Percentiles rank a stretch among this genome's conserved stretches.
These are phyloP conservation scores for Helicoverpa zea DNA, from an alignment of 1,140 invertebrate species.

Conservation along the genomic window DNA sequence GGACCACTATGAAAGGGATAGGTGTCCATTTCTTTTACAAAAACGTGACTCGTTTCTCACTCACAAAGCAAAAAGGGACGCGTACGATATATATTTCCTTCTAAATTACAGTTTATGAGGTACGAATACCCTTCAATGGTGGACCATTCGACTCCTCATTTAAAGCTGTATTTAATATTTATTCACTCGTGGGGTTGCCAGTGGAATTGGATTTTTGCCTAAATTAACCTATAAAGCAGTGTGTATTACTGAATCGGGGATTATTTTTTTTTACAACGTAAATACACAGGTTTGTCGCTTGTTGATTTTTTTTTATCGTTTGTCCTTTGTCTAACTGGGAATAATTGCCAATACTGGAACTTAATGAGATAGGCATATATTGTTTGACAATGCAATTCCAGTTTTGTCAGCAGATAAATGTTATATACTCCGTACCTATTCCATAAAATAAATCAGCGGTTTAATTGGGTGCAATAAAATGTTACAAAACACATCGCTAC, in stretches of 20 bases:
- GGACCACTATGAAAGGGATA: constrained; percentile 9
- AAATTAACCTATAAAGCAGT: constrained; percentile 43
- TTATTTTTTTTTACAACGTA: constrained; percentile 42
- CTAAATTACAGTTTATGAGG: constrained; percentile 17
- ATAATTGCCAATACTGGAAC: not conserved
- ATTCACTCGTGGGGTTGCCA: constrained; percentile 35
- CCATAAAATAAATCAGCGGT: no score
- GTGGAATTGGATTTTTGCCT: constrained; percentile 43
- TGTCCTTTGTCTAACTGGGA: not conserved
- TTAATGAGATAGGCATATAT: no score
- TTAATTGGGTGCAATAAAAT: no score
- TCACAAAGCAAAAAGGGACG: constrained; percentile 11
- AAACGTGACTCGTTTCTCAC: constrained; percentile 8
- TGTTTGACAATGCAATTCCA: no score
- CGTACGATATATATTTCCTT: constrained; percentile 17
- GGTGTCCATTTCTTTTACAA: constrained; percentile 25
- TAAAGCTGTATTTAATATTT: constrained; percentile 48
- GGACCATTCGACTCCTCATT: constrained; percentile 31
- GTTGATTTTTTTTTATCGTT: not conserved
- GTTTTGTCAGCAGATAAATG: no score
- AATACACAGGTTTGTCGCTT: constrained; percentile 20
- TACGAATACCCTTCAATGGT: constrained; percentile 12
- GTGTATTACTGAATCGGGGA: constrained; percentile 33
- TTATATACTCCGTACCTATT: no score
- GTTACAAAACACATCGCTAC: no score